Evolutionary conservation across 2,888 invertebrate species (phyloP).

Genomic region (Parnassius orleans): DNA sequence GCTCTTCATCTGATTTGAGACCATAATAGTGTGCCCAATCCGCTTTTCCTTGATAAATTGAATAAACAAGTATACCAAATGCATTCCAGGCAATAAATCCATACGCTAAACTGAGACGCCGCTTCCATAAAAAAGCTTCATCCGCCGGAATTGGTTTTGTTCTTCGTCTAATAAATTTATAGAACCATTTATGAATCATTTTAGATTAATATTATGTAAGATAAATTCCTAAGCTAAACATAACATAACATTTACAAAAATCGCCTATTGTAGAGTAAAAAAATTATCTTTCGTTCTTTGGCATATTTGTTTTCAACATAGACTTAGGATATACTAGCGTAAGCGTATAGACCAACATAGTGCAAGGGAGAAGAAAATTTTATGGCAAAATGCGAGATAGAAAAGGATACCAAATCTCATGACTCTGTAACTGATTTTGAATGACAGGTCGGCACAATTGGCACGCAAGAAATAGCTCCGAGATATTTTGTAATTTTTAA

Average conservation of each 20-base stretch:
- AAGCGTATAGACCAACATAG: too few relatives aligned
- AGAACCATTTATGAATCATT: conserved; percentile 70
- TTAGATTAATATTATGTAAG: conserved; percentile 26
- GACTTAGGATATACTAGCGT: too few relatives aligned
- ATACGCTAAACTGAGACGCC: conserved; percentile 82
- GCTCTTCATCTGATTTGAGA: conserved; percentile 82
- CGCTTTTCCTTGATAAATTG: conserved; percentile 80
- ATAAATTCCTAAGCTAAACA: neutral
- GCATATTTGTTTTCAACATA: too few relatives aligned
- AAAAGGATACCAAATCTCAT: too few relatives aligned
- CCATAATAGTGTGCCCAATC: conserved; percentile 86
- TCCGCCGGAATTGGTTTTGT: conserved; percentile 68
- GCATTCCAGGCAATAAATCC: conserved; percentile 87
- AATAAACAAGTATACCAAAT: conserved; percentile 83
- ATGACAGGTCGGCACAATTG: too few relatives aligned
- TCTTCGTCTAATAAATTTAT: conserved; percentile 61
- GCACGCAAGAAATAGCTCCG: accelerated
- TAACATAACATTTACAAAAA: too few relatives aligned
- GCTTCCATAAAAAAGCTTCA: conserved; percentile 81
- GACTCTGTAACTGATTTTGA: too few relatives aligned
- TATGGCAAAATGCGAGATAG: too few relatives aligned
- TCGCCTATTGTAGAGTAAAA: too few relatives aligned
- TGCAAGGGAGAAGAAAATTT: too few relatives aligned
- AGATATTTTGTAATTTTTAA: too few relatives aligned
- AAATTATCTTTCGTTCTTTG: too few relatives aligned